Evolutionary conservation across 2,888 invertebrate genomes (phyloP).

Genomic region (Thecophora atra): DNA sequence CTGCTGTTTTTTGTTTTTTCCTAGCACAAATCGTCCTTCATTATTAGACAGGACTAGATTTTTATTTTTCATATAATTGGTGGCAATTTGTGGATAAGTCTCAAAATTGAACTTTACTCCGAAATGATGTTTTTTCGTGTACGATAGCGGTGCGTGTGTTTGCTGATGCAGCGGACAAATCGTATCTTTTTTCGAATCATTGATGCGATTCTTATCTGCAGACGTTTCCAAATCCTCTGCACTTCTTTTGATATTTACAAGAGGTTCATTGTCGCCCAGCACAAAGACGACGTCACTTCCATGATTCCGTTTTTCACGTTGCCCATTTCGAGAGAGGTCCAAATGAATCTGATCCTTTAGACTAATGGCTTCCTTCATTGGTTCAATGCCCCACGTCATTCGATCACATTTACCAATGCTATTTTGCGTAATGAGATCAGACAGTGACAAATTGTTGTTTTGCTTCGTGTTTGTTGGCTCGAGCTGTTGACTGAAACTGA

Average conservation of each 20-base stretch:
- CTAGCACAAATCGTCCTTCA: conserved; percentile 56
- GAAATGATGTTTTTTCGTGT: conserved; percentile 68
- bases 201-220: neutral
- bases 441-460: conserved; percentile 62
- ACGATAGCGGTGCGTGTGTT: conserved; percentile 48
- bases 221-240: conserved; percentile 58
- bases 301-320: conserved; percentile 55
- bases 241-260: conserved; percentile 72
- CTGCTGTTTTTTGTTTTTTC: conserved; percentile 46
- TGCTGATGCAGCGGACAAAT: conserved; percentile 60
- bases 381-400: conserved; percentile 65
- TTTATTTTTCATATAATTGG: conserved; percentile 80
- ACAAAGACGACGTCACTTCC: conserved; percentile 73
- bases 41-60: conserved; percentile 70
- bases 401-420: conserved; percentile 63
- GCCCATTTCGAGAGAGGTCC: conserved; percentile 56
- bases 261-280: conserved; percentile 75
- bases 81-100: conserved; percentile 78
- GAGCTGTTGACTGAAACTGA: conserved; percentile 48
- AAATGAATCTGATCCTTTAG: conserved; percentile 62
- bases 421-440: conserved; percentile 64
- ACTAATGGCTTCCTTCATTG: conserved; percentile 61
- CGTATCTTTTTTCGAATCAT: conserved; percentile 30
- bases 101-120: conserved; percentile 79
- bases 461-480: no score